These are phyloP conservation scores for Amiota minor DNA, from an alignment of 2,888 invertebrate genomes.

Conservation along the genomic window DNA sequence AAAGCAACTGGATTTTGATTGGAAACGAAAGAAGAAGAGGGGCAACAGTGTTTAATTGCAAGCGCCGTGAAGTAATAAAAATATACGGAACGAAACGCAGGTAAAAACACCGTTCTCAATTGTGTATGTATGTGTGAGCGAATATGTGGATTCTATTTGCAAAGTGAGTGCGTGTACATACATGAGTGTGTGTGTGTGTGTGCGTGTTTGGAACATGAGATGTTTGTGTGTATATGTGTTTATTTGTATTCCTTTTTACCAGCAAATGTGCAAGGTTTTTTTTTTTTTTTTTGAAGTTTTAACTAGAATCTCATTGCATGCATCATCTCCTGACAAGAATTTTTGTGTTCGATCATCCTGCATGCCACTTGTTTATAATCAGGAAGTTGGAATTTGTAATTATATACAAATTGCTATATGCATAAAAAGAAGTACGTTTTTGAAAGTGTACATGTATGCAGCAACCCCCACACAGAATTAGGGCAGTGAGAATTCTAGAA, in stretches of 20 bases:
- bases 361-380: no score
- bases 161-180: not conserved
- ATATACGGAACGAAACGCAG: constrained; percentile 51
- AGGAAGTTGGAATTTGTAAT: no score
- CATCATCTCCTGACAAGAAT: no score
- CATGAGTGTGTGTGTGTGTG: not conserved
- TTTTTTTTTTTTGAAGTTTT: not conserved
- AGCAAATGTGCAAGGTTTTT: not conserved
- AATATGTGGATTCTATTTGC: not conserved
- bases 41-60: not conserved
- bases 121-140: constrained; percentile 7
- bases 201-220: not conserved
- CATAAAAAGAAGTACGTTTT: no score
- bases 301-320: no score
- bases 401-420: no score
- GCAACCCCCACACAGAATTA: no score
- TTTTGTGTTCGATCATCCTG: no score
- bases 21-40: not conserved
- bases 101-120: constrained; percentile 44
- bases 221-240: not conserved
- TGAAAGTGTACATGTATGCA: no score
- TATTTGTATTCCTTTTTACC: not conserved
- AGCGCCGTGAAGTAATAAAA: constrained; percentile 14
- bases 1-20: no score
- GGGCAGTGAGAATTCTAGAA: no score